Percentiles rank a stretch among this genome's conserved stretches.
These are phyloP conservation scores for Borostomias antarcticus DNA, from an alignment of 2,797 vertebrate species.

Conservation along the genomic window DNA sequence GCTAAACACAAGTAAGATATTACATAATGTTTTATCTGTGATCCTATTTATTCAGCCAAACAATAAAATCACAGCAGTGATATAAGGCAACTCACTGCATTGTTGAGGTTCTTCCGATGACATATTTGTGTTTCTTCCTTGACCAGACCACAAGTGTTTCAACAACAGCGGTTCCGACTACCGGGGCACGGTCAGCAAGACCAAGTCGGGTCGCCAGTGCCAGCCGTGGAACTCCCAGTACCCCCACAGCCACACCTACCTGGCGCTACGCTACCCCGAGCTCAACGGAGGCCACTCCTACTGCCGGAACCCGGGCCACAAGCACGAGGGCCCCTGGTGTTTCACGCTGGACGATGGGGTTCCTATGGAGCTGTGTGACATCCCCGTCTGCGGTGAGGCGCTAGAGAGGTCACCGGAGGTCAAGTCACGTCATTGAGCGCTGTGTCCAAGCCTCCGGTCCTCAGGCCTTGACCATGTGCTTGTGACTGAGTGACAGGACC, in stretches of 20 bases:
- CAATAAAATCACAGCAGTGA: too few relatives aligned
- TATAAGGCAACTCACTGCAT: too few relatives aligned
- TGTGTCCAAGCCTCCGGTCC: too few relatives aligned
- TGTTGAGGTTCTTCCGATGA: too few relatives aligned
- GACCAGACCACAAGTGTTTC: slow-evolving; percentile 94
- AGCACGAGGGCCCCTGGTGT: slow-evolving; percentile 95
- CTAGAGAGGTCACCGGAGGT: too few relatives aligned
- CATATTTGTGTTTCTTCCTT: too few relatives aligned
- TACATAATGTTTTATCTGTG: too few relatives aligned
- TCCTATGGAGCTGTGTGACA: slow-evolving; percentile 92
- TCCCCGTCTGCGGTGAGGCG: slow-evolving; percentile 88
- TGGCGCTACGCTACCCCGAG: slow-evolving; percentile 87
- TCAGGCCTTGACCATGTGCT: neutral
- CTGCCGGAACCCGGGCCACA: slow-evolving; percentile 95
- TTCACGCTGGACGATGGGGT: slow-evolving; percentile 94
- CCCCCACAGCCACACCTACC: slow-evolving; percentile 92
- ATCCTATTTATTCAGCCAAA: too few relatives aligned
- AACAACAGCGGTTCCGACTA: slow-evolving; percentile 92
- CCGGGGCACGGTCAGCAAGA: slow-evolving; percentile 91
- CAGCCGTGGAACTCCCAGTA: slow-evolving; percentile 99
- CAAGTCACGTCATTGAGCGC: too few relatives aligned
- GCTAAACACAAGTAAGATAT: too few relatives aligned
- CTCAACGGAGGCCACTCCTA: slow-evolving; percentile 97
- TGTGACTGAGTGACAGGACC: neutral
- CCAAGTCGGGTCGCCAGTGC: slow-evolving; percentile 92